Evolutionary conservation across 2,888 invertebrate genomes (phyloP), one percentile per base, ranked within the genome.

Genomic region (Lordiphosa fenestrarum): DNA sequence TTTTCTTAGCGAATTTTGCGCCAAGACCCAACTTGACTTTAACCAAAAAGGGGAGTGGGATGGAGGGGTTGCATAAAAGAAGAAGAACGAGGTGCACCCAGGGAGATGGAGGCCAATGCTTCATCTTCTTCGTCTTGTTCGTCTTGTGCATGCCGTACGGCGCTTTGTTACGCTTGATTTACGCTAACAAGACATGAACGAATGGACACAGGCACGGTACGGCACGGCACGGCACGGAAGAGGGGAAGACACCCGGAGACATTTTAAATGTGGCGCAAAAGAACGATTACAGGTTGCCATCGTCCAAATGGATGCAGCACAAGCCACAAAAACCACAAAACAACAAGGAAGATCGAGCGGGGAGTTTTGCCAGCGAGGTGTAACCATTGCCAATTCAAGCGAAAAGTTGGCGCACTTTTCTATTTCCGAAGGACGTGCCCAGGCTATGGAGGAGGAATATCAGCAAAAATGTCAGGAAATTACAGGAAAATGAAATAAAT

Each of bases 161-260:
- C 72, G 80, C 84, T 81, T 80, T 81, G 83, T 81, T 83, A 71
- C 85, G 85, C 80, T 80, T 80, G 80, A 80, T 80, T 80, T 80
- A 80, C 80, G 85, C 73, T 84, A 84, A 80, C 80, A 80, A 81
- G 80, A 82, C 84, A 78, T 82, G 67, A 84, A 84, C 84, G 82
- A 82, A 81, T 84, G 84, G 80, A 81, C 84, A 75, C 58, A 54
- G 61, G 49, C 15, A 42, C 13, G 49, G 56, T 15, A 66, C 63
- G 33, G 49, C 67, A 66, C 33, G 12, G 21, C 15, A 42, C 13
- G 49, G 56, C 19, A 66, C 63, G 33, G 52, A 38, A 54, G 53
- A 42, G 41, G 63, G 56, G 51, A 9, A 60, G 56, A 72, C 65
- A 73, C 72, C 72, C 81, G 82, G 78, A 80, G 84, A 80, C 80